These are phyloP conservation scores for Corapipo altera DNA, from an alignment of 2,113 vertebrate species.

Conservation along the genomic window DNA sequence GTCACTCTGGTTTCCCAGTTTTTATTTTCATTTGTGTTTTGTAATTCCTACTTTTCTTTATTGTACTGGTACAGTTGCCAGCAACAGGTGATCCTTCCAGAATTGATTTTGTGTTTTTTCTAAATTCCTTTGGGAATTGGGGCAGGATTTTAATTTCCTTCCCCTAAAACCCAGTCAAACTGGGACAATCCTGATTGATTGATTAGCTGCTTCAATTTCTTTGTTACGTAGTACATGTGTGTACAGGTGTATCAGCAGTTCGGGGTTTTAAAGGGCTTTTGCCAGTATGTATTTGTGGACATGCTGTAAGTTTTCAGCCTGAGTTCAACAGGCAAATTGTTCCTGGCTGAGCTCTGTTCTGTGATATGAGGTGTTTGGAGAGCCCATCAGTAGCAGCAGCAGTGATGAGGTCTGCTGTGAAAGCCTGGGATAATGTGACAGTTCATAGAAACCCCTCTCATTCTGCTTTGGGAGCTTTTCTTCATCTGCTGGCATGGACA, in stretches of 20 bases:
- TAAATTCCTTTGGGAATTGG: neutral
- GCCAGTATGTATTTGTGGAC: neutral
- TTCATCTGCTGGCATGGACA: fast-evolving
- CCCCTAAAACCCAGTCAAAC: neutral
- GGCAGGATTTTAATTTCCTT: neutral
- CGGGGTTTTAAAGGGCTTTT: neutral
- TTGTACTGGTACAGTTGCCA: neutral
- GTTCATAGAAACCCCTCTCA: neutral
- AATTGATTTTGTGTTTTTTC: neutral
- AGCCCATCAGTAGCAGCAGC: neutral
- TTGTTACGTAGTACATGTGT: neutral
- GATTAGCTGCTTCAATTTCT: neutral
- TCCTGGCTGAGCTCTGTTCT: neutral
- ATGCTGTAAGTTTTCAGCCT: fast-evolving
- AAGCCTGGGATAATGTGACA: fast-evolving
- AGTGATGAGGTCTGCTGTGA: neutral
- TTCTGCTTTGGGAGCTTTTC: neutral
- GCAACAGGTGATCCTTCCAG: neutral
- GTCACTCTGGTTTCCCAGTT: neutral
- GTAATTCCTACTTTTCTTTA: neutral
- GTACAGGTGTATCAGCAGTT: neutral
- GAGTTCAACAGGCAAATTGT: neutral
- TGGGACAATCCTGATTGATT: neutral
- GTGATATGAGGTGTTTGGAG: neutral
- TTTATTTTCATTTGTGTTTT: neutral